These are phyloP conservation scores for Serranus cabrilla DNA, from an alignment of 2,797 vertebrate species.

Conservation along the genomic window DNA sequence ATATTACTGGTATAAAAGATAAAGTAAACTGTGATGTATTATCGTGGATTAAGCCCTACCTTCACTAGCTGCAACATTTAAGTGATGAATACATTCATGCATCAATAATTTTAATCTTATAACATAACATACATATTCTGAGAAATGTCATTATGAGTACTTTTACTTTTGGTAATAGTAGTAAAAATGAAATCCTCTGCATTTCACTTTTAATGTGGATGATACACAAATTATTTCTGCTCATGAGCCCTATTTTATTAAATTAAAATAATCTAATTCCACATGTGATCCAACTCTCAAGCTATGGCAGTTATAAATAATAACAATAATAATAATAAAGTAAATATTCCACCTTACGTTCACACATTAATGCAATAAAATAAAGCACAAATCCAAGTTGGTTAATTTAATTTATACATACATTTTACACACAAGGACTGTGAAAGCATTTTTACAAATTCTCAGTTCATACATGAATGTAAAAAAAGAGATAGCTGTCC, in stretches of 20 bases:
- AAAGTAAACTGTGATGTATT: too few relatives aligned
- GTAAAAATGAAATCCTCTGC: too few relatives aligned
- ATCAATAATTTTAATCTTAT: too few relatives aligned
- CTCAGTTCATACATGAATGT: constrained; percentile 92
- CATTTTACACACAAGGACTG: constrained; percentile 89
- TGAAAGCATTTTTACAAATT: constrained; percentile 91
- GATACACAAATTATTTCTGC: neutral
- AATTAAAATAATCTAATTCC: neutral
- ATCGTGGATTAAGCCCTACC: too few relatives aligned
- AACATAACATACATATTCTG: too few relatives aligned
- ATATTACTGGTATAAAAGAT: too few relatives aligned
- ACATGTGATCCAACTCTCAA: neutral
- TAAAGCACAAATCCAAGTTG: constrained; percentile 85
- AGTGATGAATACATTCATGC: too few relatives aligned
- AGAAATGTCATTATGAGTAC: too few relatives aligned
- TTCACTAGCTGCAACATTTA: too few relatives aligned
- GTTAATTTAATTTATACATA: constrained; percentile 96
- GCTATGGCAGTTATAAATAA: too few relatives aligned
- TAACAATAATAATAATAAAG: neutral
- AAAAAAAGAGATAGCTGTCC: constrained; percentile 90
- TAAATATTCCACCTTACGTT: neutral
- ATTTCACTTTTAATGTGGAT: neutral
- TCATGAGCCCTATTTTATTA: neutral
- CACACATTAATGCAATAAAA: constrained; percentile 48
- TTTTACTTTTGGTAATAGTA: too few relatives aligned